Evolutionary conservation across 2,113 vertebrate genomes (phyloP).

Genomic region (Oxyruncus cristatus): DNA sequence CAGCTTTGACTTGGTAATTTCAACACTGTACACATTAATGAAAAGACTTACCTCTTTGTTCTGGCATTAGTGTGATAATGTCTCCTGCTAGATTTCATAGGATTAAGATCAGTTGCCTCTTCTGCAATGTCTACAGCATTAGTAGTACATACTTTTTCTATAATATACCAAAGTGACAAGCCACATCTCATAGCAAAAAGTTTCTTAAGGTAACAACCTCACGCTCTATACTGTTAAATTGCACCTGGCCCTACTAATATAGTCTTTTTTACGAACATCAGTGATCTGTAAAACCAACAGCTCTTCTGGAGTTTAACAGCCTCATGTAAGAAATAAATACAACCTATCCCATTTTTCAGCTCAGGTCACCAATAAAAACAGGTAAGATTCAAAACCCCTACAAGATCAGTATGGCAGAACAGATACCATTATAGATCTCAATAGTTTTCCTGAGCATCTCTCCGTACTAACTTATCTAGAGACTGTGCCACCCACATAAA

Average conservation of each 20-base stretch:
- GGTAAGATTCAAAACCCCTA: not conserved
- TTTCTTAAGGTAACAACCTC: not conserved
- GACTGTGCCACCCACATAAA: not conserved
- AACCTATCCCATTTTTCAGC: not conserved
- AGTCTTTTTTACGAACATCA: not conserved
- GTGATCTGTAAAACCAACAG: not conserved
- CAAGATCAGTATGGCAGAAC: not conserved
- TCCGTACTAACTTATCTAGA: not conserved
- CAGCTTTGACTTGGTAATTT: not conserved
- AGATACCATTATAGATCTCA: not conserved
- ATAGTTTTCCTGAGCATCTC: not conserved
- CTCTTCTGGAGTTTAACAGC: not conserved
- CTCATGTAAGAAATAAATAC: not conserved
- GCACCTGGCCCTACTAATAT: not conserved
- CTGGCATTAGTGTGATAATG: not conserved
- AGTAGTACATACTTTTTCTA: not conserved
- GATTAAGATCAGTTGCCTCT: not conserved
- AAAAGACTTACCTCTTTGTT: not conserved
- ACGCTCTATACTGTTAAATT: not conserved
- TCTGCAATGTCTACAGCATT: not conserved
- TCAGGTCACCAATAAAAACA: not conserved
- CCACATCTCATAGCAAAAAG: not conserved
- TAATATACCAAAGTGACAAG: not conserved
- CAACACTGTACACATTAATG: not conserved
- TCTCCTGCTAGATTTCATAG: not conserved